Conservation (phyloP, 2,797 vertebrate species). For the Epinephelus awoara region DNA sequence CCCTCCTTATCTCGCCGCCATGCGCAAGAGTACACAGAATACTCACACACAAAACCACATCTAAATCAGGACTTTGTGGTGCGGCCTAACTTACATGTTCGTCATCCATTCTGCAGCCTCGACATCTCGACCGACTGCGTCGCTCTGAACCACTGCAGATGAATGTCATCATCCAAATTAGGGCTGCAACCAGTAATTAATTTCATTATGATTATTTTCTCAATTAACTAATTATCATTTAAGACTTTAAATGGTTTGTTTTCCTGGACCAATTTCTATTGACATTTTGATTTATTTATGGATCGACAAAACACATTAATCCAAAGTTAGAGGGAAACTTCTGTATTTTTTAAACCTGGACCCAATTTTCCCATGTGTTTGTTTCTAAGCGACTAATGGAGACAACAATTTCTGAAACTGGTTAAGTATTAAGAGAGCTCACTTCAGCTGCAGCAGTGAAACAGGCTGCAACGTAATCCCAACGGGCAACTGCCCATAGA, state of each 20-base stretch:
- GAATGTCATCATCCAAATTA: conserved; percentile 8
- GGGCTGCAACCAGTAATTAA: background rate
- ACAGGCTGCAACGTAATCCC: no score
- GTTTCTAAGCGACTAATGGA: no score
- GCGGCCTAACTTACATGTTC: conserved; percentile 25
- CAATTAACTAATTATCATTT: background rate
- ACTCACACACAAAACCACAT: conserved; percentile 28
- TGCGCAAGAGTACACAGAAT: background rate
- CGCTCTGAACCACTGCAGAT: background rate
- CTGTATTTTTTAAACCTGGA: no score
- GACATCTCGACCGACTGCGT: conserved; percentile 27
- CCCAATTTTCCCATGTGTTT: no score
- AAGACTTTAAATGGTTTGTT: background rate
- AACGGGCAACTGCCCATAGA: no score
- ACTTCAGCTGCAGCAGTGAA: no score
- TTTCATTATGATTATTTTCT: background rate
- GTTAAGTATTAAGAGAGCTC: no score
- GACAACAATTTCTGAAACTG: no score
- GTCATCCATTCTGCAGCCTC: conserved; percentile 9
- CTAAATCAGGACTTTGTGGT: conserved; percentile 72
- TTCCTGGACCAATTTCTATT: background rate
- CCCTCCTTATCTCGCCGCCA: conserved; percentile 41
- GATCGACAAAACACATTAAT: no score
- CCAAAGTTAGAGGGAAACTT: no score
- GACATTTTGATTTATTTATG: background rate